Percentiles rank a stretch among this genome's conserved stretches.
Conservation (phyloP, 2,113 vertebrate species). For the Lamprotornis superbus region DNA sequence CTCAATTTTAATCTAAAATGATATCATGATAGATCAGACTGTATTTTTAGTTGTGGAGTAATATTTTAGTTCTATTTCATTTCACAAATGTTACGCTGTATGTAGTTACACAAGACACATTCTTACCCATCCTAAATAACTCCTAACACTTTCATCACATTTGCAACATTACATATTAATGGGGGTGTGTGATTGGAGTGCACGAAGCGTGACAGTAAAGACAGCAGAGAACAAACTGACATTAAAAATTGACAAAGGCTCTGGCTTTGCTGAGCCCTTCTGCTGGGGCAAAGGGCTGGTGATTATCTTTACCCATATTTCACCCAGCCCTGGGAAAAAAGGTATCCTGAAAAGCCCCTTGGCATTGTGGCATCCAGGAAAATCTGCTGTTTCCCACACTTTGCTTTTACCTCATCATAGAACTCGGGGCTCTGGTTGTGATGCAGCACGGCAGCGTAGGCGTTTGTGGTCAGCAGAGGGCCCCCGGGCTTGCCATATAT, state of each 20-base stretch:
- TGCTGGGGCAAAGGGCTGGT: neutral
- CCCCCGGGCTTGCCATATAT: constrained; percentile 92
- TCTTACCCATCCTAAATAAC: neutral
- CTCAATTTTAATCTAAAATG: constrained; percentile 90
- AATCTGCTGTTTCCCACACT: neutral
- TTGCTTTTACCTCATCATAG: constrained; percentile 90
- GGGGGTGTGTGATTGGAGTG: constrained; percentile 34
- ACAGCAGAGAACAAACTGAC: constrained; percentile 1
- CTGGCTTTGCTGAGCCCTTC: neutral
- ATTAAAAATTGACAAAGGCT: constrained; percentile 9
- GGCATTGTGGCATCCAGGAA: neutral
- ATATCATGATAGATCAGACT: constrained; percentile 54
- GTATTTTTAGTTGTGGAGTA: constrained; percentile 22
- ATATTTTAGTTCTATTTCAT: neutral
- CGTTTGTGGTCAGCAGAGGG: constrained; percentile 79
- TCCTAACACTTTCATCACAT: neutral
- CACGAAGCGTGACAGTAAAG: constrained; percentile 44
- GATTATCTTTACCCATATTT: neutral
- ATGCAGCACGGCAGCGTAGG: constrained; percentile 87
- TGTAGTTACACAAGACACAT: neutral
- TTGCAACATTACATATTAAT: constrained; percentile 52
- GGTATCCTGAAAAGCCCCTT: neutral
- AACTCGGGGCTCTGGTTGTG: constrained; percentile 97
- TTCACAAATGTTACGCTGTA: constrained; percentile 3
- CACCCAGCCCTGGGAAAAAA: neutral